Conservation (phyloP, 1,140 invertebrate species). For the Zaprionus inermis region DNA sequence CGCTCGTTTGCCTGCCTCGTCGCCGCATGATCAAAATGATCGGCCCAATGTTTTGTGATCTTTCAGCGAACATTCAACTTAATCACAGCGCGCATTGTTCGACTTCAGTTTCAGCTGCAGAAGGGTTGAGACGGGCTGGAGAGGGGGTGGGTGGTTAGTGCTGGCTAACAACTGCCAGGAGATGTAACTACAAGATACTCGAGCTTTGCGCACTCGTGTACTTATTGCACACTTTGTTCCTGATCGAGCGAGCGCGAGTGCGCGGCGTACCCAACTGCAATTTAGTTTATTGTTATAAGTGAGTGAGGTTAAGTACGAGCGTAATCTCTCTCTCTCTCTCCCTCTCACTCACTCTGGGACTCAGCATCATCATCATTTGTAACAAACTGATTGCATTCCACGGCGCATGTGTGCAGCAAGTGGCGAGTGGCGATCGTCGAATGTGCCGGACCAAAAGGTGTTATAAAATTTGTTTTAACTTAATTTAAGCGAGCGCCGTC, state of each 20-base stretch:
- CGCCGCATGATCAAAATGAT: conserved; percentile 65
- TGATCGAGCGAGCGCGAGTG: conserved; percentile 39
- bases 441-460: conserved; percentile 77
- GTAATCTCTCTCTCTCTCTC: conserved; percentile 51
- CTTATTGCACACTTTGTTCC: conserved; percentile 73
- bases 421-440: conserved; percentile 57
- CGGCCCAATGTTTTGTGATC: conserved; percentile 77
- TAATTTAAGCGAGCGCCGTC: conserved; percentile 79
- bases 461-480: conserved; percentile 84
- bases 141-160: background rate
- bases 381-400: conserved; percentile 78
- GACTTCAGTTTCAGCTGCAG: conserved; percentile 5
- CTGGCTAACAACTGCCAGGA: conserved; percentile 64
- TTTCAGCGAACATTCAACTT: conserved; percentile 75
- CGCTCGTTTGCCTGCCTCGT: conserved; percentile 32
- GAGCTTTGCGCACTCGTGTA: background rate
- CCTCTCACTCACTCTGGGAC: conserved; percentile 7
- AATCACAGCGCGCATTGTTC: conserved; percentile 72
- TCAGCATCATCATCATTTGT: conserved; percentile 79
- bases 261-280: conserved; percentile 49
- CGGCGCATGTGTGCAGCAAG: conserved; percentile 44
- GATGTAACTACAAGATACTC: conserved; percentile 65
- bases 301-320: conserved; percentile 79
- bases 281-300: conserved; percentile 84
- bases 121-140: background rate